Conservation (phyloP, 2,113 vertebrate genomes). For the Ochotona curzoniae region DNA sequence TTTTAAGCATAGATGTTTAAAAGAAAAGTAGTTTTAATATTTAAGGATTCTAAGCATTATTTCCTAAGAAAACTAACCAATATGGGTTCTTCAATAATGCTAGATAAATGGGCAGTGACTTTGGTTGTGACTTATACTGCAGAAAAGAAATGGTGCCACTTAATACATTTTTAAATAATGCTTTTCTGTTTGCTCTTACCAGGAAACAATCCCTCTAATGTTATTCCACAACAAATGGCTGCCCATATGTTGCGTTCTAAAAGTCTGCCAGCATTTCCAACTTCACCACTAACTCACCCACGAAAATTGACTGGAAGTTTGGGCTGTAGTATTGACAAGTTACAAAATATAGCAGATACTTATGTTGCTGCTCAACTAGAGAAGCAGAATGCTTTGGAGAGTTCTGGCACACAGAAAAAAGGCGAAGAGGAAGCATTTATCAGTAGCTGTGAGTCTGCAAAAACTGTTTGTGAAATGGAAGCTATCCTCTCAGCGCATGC, state of each 20-base stretch:
- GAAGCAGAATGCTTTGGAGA: constrained; percentile 79
- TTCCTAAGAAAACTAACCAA: neutral
- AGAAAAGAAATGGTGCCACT: neutral
- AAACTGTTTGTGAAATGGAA: constrained; percentile 89
- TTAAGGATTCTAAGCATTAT: constrained; percentile 29
- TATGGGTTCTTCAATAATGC: neutral
- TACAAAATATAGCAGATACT: constrained; percentile 66
- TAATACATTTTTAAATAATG: constrained; percentile 26
- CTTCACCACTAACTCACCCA: constrained; percentile 83
- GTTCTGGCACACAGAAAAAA: constrained; percentile 87
- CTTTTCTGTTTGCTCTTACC: constrained; percentile 59
- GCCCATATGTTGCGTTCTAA: constrained; percentile 86
- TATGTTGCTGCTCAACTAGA: constrained; percentile 72
- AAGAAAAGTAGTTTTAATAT: constrained; percentile 9
- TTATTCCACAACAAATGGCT: neutral
- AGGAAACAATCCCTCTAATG: constrained; percentile 66
- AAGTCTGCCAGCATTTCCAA: constrained; percentile 88
- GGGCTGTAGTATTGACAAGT: constrained; percentile 75
- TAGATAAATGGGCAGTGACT: neutral
- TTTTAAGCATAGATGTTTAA: constrained; percentile 51
- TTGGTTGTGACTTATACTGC: neutral
- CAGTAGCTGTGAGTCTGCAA: constrained; percentile 96
- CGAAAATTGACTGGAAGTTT: constrained; percentile 74
- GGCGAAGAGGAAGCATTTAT: constrained; percentile 88
- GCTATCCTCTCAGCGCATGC: constrained; percentile 68